Percentiles rank a stretch among this genome's conserved stretches.
Evolutionary conservation across 2,797 vertebrate genomes (phyloP).

Genomic region (Bradypus variegatus): DNA sequence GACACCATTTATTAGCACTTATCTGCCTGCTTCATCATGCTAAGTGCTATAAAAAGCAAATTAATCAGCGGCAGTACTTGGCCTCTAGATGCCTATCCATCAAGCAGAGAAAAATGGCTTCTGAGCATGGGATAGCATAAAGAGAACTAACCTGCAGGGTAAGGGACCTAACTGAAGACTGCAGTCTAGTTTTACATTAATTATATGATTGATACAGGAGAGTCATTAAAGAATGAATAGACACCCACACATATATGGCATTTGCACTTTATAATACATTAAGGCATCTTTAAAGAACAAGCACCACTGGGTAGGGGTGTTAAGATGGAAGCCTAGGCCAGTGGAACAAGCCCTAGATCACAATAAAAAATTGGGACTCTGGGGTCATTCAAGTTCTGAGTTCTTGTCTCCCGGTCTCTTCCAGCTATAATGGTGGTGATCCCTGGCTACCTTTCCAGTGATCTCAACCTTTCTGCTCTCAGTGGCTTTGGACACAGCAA

Average conservation of each 20-base stretch:
- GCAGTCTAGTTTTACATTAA: not conserved
- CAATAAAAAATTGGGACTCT: not conserved
- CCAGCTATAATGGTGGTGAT: no score
- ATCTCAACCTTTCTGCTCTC: not conserved
- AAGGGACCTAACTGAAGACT: not conserved
- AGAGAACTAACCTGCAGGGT: no score
- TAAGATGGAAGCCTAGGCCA: not conserved
- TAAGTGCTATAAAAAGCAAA: conserved; percentile 20
- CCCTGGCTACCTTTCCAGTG: no score
- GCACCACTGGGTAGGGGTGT: not conserved
- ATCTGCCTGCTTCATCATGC: not conserved
- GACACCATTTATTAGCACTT: not conserved
- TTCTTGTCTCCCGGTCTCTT: not conserved
- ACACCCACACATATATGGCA: not conserved
- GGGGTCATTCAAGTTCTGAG: not conserved
- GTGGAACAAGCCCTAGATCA: not conserved
- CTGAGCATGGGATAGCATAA: no score
- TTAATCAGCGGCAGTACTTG: not conserved
- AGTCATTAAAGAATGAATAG: not conserved
- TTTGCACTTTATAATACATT: not conserved
- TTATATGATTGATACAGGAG: not conserved
- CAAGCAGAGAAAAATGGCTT: not conserved
- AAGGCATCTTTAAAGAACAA: not conserved
- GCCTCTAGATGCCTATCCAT: not conserved
- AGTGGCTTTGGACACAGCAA: not conserved